Base-by-base conservation (phyloP, 35 echinoderm and acorn worm species). In the Apostichopus parvimensis region DNA sequence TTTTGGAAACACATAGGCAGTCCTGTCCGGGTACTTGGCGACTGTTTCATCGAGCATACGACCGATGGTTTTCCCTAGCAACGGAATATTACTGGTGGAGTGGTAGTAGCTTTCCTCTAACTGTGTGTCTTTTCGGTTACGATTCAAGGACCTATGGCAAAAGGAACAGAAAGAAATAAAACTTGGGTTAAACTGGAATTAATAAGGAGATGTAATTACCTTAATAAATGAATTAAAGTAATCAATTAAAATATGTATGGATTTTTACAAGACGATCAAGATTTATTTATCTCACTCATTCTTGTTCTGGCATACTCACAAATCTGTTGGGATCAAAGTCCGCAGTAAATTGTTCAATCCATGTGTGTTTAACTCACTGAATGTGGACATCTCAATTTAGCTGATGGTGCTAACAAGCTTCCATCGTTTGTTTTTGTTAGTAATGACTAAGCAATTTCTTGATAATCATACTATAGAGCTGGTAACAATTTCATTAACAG, bases 61-160 rank as follows among this genome's bases (percentile, higher is more conserved):
- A 2, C 97, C 94, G 60, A 98, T 94, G 12, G 97, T 98, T 75
- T 95, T 94, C 0, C 94, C 97, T 15, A 94, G 53, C 5, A 98
- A 92, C 4, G 94, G 94, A 1, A 80, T 54, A 4, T 58, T 57
- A 3, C 71, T 70, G 18, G 59, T 24, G 5, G 77, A 61, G 56
- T 98, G 97, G 55, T 91, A 86, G 87, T 98, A 98, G 87, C 97
- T 98, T 59, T 91, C 89, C 59, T 77, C 8, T 25, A 91, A n/a
- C 64, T 88, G 86, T 54, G 52, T n/a, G 26, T 88, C 54, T 72
- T 72, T 88, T 52, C 86, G 86, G 13, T 88, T 25, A 64, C 86
- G 86, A 88, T 25, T 65, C 72, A 88, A 73, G 5, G 61, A 72
- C 18, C 86, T 88, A 72, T 2, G 8, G 26, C 1, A 57, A 84